Evolutionary conservation across 2,888 invertebrate species (phyloP).

Genomic region (Drosophila formosana): DNA sequence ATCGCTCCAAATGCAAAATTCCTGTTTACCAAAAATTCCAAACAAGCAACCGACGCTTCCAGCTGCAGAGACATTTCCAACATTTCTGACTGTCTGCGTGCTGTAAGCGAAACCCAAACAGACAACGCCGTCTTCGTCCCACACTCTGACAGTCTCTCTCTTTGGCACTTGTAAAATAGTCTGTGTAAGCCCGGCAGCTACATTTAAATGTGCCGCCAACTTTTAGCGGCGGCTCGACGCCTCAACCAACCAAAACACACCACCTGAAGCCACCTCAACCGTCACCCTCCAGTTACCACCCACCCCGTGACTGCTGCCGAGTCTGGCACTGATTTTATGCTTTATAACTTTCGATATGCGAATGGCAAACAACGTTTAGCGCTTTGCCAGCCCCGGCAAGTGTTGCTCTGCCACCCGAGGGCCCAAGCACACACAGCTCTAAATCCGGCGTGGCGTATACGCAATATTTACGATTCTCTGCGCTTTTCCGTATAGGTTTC

Average conservation of each 20-base stretch:
- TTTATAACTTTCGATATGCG: slow-evolving; percentile 84
- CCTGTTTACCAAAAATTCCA: slow-evolving; percentile 60
- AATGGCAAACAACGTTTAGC: slow-evolving; percentile 74
- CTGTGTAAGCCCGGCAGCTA: slow-evolving; percentile 75
- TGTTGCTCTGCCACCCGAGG: slow-evolving; percentile 79
- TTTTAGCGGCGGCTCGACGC: slow-evolving; percentile 60
- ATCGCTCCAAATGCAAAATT: slow-evolving; percentile 82
- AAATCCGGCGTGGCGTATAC: slow-evolving; percentile 57
- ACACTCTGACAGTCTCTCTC: too few species aligned
- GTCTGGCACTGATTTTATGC: slow-evolving; percentile 84
- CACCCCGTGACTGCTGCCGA: slow-evolving; percentile 29
- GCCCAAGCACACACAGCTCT: slow-evolving; percentile 21
- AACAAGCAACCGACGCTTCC: slow-evolving; percentile 29
- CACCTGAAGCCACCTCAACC: slow-evolving; percentile 24
- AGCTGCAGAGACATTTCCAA: slow-evolving; percentile 60
- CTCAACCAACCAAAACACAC: slow-evolving; percentile 36
- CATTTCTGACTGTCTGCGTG: slow-evolving; percentile 75
- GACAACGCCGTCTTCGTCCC: slow-evolving; percentile 18
- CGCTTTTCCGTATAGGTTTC: slow-evolving; percentile 22
- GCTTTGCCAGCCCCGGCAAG: slow-evolving; percentile 64
- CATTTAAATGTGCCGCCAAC: slow-evolving; percentile 76
- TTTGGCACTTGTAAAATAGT: slow-evolving; percentile 27
- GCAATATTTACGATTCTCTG: slow-evolving; percentile 60
- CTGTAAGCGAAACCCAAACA: slow-evolving; percentile 57
- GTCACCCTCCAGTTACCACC: background rate